Evolutionary conservation across 92 coral and sea anemone genomes (phyloP).

Genomic region (Montipora capitata): DNA sequence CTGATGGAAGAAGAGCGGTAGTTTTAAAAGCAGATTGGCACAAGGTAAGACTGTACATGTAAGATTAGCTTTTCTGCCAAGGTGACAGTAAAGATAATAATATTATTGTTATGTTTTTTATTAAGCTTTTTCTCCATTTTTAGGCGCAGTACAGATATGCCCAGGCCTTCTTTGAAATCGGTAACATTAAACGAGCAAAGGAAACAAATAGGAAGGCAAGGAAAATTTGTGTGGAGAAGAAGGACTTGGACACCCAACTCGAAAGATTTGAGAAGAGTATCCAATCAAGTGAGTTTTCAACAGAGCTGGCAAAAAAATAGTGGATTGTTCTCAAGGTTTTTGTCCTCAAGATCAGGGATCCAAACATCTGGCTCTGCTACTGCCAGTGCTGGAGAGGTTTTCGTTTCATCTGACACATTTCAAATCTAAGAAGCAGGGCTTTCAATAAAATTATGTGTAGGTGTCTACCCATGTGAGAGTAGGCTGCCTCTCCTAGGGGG

Average conservation of each 20-base stretch:
- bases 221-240: slow-evolving; percentile 65
- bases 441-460: too few relatives aligned
- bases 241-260: slow-evolving; percentile 76
- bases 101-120: too few relatives aligned
- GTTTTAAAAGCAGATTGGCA: slow-evolving; percentile 94
- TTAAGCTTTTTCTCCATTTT: slow-evolving; percentile 12
- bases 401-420: too few relatives aligned
- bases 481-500: too few relatives aligned
- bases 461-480: too few relatives aligned
- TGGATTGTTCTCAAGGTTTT: too few relatives aligned
- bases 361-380: too few relatives aligned
- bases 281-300: neutral
- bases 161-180: slow-evolving; percentile 86
- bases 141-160: slow-evolving; percentile 97
- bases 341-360: too few relatives aligned
- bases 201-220: slow-evolving; percentile 71
- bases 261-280: slow-evolving; percentile 55
- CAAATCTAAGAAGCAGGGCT: too few relatives aligned
- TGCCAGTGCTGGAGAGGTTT: too few relatives aligned
- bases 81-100: too few relatives aligned
- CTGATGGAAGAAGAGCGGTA: slow-evolving; percentile 95
- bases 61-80: too few relatives aligned
- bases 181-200: slow-evolving; percentile 70
- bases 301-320: neutral
- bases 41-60: slow-evolving; percentile 66